phyloP scores from a whole-genome alignment of 23 tunicate species.

The Styela clava region DNA sequence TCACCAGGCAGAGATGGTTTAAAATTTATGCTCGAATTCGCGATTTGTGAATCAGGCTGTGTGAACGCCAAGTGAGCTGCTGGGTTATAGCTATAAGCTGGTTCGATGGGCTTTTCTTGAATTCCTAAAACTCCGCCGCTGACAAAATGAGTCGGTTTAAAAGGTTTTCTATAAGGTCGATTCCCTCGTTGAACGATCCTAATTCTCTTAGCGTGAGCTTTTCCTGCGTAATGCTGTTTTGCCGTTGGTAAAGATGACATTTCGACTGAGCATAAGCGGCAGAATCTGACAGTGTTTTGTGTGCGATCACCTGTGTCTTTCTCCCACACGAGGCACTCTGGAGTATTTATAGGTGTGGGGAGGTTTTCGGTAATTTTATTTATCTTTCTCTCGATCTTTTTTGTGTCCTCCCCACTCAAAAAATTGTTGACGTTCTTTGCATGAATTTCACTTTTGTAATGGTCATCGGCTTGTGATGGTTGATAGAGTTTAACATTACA shows the following conservation, averaged over 20 bases:
- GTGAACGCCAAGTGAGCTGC: neutral
- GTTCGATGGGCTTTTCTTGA: neutral
- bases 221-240: constrained; percentile 25
- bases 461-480: neutral
- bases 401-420: neutral
- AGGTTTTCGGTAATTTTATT: neutral
- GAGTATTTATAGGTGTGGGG: constrained; percentile 17
- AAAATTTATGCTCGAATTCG: constrained; percentile 4
- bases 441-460: neutral
- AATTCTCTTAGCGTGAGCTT: constrained; percentile 28
- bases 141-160: constrained; percentile 16
- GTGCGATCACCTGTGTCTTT: constrained; percentile 1
- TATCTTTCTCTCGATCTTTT: neutral
- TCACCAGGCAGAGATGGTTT: constrained; percentile 24
- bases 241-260: constrained; percentile 27
- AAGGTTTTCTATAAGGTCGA: constrained; percentile 10
- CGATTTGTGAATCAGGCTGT: neutral
- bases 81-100: neutral
- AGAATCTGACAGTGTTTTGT: constrained; percentile 17
- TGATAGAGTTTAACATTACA: neutral
- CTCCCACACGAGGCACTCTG: constrained; percentile 17
- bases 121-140: constrained; percentile 19
- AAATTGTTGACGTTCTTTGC: constrained; percentile 11
- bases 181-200: constrained; percentile 19
- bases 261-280: constrained; percentile 22